These are phyloP conservation scores for Notarius quadriscutis DNA, from an alignment of 2,113 vertebrate species.

Conservation along the genomic window DNA sequence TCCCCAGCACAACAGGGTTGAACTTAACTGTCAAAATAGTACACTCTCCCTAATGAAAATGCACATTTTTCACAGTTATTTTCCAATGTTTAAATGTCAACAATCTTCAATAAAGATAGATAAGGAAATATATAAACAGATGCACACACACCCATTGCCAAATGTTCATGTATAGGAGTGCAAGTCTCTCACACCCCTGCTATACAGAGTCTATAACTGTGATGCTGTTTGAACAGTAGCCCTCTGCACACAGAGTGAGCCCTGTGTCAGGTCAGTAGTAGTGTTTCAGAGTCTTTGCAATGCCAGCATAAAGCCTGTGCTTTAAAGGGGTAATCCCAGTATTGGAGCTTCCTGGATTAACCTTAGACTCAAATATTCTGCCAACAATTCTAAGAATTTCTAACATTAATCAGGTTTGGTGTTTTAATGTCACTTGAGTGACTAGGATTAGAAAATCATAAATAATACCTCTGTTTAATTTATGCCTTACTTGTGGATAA, in stretches of 20 bases:
- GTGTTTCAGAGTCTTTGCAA: constrained; percentile 5
- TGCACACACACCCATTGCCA: constrained; percentile 15
- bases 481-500: neutral
- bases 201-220: constrained; percentile 28
- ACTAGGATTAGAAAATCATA: neutral
- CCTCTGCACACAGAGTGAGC: constrained; percentile 26
- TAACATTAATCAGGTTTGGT: neutral
- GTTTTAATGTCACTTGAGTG: neutral
- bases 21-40: neutral
- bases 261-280: constrained; percentile 1
- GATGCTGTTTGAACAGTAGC: constrained; percentile 35
- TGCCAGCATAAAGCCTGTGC: neutral
- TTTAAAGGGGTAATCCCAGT: constrained; percentile 27
- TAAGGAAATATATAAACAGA: neutral
- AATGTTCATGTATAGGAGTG: constrained; percentile 32
- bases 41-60: neutral
- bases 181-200: constrained; percentile 31
- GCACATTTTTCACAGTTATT: neutral
- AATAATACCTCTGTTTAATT: neutral
- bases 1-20: neutral
- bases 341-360: neutral
- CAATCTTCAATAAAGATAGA: neutral
- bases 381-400: neutral
- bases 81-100: neutral
- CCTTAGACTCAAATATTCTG: neutral